Percentiles rank a stretch among this genome's conserved stretches.
These are phyloP conservation scores for Tenthredo scrophulariae DNA, from an alignment of 2,888 invertebrate species.

Conservation along the genomic window DNA sequence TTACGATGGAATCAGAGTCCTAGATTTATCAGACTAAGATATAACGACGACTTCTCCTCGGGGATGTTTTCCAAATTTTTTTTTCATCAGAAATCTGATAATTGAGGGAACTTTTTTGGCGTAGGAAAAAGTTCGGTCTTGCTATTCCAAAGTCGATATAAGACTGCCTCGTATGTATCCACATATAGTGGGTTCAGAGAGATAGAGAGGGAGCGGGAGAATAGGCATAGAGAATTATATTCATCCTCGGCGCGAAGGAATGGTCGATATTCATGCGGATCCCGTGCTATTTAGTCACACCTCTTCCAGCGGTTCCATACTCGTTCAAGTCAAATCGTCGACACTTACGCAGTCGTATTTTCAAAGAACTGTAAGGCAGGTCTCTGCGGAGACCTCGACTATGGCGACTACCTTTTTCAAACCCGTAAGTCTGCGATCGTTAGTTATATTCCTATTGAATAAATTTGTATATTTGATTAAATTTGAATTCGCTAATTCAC, in stretches of 20 bases:
- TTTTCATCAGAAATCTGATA: no score
- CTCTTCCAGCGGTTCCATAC: slow-evolving; percentile 31
- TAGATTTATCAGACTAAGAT: no score
- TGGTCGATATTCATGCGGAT: slow-evolving; percentile 49
- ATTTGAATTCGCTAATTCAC: not conserved
- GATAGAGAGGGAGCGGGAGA: not conserved
- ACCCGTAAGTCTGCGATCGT: not conserved
- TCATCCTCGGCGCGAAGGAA: slow-evolving; percentile 42
- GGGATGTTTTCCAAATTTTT: no score
- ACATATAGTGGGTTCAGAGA: not conserved
- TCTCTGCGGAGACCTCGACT: not conserved
- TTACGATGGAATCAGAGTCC: no score
- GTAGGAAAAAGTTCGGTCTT: not conserved
- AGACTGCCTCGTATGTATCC: not conserved
- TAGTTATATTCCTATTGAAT: not conserved
- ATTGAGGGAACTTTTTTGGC: no score
- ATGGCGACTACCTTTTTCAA: not conserved
- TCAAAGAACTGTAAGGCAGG: not conserved
- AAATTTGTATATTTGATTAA: not conserved
- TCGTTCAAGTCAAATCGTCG: slow-evolving; percentile 10
- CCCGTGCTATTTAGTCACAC: slow-evolving; percentile 44
- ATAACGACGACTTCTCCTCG: no score
- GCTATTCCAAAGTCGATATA: not conserved
- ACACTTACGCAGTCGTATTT: not conserved
- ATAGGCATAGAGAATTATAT: slow-evolving; percentile 21